Base-by-base conservation (phyloP, 2,797 vertebrate genomes). In the Acestrorhynchus altus region DNA sequence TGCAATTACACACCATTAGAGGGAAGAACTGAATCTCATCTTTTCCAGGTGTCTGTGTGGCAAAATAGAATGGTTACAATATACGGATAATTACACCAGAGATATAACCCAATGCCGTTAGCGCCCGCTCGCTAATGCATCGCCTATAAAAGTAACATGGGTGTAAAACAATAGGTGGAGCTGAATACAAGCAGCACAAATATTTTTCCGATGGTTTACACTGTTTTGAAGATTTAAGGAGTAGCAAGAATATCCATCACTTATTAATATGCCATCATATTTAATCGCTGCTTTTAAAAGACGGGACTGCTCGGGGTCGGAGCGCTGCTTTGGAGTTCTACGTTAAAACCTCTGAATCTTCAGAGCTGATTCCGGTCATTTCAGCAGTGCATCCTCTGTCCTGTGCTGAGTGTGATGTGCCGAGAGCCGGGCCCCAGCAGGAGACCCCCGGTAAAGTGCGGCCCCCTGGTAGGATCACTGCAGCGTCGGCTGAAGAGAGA, bases 1-100 rank as follows among this genome's bases (percentile, higher is more conserved):
- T 71, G 31, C 67, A 56, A 77, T 77, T 77, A 65, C 40, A 5
- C 49, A 59, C n/a, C 64, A 49, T 10, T 31, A n/a, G 18, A 28
- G 44, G 44, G 28, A 47, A 46, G 24, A 49, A 18, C 24, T 1
- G 51, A 31, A 12, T 31, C n/a, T 31, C 11, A 15, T 52, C 12
- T 59, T 69, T 40, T 54, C 26, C n/a, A 18, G 22, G 44, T 47
- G 28, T 5, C 10, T n/a, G 8, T 44, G 22, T 13, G 39, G 20
- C 40, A 39, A 57, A 6, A 59, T 70, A 16, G 6, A 12, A 28
- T 40, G 20, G 26, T 20, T 59, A 59, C 42, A n/a, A 40, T 40
- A 15, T 12, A 26, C 22, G 4, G 20, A 28, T 61, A 42, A 77
- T 70, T 70, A 61, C 20, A 28, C 35, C 16, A 60, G 57, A 40